Percentiles rank a stretch among this genome's conserved stretches.
phyloP scores from a whole-genome alignment of 2,797 vertebrate genomes.

The Lepus townsendii region DNA sequence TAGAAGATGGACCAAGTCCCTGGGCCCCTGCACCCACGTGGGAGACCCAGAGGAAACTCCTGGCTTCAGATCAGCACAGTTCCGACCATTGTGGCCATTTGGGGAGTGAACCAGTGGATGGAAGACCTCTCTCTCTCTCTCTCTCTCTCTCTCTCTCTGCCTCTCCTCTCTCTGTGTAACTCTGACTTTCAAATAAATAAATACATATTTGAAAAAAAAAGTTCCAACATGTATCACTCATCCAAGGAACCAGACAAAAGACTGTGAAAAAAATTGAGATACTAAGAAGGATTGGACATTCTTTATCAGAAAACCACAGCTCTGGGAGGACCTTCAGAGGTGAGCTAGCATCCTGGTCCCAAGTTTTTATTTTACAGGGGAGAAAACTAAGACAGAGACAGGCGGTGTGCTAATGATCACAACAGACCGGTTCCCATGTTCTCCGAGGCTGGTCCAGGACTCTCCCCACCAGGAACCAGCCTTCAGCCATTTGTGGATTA shows the following conservation, averaged over 20 bases:
- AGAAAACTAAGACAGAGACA: neutral
- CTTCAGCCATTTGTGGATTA: neutral
- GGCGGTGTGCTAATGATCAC: neutral
- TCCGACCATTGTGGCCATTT: too few relatives aligned
- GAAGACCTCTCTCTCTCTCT: too few relatives aligned
- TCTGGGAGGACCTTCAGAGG: constrained; percentile 11
- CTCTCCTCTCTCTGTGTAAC: too few relatives aligned
- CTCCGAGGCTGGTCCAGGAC: neutral
- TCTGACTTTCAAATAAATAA: too few relatives aligned
- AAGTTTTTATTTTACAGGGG: neutral
- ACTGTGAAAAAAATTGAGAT: neutral
- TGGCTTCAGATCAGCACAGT: too few relatives aligned
- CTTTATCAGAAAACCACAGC: neutral
- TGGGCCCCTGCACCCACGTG: too few relatives aligned
- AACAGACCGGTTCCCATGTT: neutral
- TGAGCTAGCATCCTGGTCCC: neutral
- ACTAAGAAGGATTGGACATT: neutral
- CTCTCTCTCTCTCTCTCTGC: too few relatives aligned
- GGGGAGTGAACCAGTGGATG: too few relatives aligned
- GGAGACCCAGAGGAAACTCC: too few relatives aligned
- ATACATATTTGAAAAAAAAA: too few relatives aligned
- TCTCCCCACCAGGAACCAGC: neutral
- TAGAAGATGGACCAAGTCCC: too few relatives aligned
- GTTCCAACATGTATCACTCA: constrained; percentile 7
- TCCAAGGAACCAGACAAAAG: neutral